Evolutionary conservation across 2,797 vertebrate species (phyloP).

Genomic region (Melanotaenia parkinsoni): DNA sequence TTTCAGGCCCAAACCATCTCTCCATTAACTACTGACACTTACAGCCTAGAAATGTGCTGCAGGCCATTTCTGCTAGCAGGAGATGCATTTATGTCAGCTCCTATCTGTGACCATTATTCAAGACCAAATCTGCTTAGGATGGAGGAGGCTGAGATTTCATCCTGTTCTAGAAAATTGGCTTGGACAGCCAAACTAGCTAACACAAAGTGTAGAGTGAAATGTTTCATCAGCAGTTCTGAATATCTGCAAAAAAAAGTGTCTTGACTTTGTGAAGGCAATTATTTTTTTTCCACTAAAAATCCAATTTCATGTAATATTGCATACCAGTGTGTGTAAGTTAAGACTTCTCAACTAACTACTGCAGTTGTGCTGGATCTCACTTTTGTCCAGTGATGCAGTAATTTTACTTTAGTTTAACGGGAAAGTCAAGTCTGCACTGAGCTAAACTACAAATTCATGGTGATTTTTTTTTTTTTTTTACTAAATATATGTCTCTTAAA

Average conservation of each 20-base stretch:
- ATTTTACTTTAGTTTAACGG: background rate
- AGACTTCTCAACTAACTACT: background rate
- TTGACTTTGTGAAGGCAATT: conserved; percentile 26
- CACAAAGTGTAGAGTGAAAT: conserved; percentile 34
- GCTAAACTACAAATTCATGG: background rate
- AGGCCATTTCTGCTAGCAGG: conserved; percentile 35
- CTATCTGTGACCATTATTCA: conserved; percentile 54
- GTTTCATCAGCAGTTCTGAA: conserved; percentile 71
- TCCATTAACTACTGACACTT: conserved; percentile 41
- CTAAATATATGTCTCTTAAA: too few relatives aligned
- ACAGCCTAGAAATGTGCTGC: conserved; percentile 32
- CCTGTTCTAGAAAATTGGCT: conserved; percentile 47
- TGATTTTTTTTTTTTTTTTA: background rate
- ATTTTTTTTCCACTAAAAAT: conserved; percentile 25
- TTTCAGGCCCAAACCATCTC: conserved; percentile 25
- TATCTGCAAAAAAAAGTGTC: conserved; percentile 36
- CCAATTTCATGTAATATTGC: conserved; percentile 46
- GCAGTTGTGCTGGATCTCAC: background rate
- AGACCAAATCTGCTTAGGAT: conserved; percentile 58
- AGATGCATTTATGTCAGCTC: conserved; percentile 39
- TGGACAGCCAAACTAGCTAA: conserved; percentile 51
- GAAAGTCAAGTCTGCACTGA: background rate
- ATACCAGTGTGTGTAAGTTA: conserved; percentile 37
- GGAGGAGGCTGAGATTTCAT: conserved; percentile 47
- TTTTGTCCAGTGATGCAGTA: background rate